Percentiles rank a stretch among this genome's conserved stretches.
Conservation (phyloP, 2,113 vertebrate genomes). For the Podilymbus podiceps region DNA sequence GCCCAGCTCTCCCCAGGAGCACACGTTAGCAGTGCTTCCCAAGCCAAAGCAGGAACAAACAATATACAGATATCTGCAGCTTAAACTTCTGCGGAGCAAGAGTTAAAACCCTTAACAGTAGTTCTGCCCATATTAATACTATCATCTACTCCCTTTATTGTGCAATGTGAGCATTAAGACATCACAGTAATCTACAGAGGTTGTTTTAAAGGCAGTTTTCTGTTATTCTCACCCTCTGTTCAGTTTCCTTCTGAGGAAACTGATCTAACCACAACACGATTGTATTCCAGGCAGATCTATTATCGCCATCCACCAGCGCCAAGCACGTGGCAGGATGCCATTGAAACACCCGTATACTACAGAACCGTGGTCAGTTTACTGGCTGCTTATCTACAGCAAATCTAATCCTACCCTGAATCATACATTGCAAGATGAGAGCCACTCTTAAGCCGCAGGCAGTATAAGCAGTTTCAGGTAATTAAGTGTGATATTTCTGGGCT, state of each 20-base stretch:
- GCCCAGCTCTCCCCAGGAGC: neutral
- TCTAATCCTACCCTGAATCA: neutral
- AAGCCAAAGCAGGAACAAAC: neutral
- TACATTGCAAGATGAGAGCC: neutral
- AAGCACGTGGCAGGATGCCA: neutral
- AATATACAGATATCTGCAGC: neutral
- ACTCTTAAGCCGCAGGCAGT: neutral
- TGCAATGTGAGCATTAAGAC: neutral
- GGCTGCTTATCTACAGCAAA: neutral
- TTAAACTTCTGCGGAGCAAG: neutral
- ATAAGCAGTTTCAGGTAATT: neutral
- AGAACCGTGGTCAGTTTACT: neutral
- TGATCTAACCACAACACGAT: neutral
- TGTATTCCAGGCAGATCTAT: neutral
- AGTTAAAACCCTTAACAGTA: neutral
- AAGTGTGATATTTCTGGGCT: neutral
- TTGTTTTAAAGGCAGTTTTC: conserved; percentile 4
- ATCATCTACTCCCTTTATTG: neutral
- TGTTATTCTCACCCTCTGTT: neutral
- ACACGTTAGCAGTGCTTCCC: neutral
- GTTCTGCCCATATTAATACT: accelerated
- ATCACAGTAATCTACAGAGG: neutral
- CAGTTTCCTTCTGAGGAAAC: conserved; percentile 28
- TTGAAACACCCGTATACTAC: neutral
- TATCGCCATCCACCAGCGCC: neutral